phyloP scores from a whole-genome alignment of 2,113 vertebrate genomes.

The Melanerpes formicivorus region DNA sequence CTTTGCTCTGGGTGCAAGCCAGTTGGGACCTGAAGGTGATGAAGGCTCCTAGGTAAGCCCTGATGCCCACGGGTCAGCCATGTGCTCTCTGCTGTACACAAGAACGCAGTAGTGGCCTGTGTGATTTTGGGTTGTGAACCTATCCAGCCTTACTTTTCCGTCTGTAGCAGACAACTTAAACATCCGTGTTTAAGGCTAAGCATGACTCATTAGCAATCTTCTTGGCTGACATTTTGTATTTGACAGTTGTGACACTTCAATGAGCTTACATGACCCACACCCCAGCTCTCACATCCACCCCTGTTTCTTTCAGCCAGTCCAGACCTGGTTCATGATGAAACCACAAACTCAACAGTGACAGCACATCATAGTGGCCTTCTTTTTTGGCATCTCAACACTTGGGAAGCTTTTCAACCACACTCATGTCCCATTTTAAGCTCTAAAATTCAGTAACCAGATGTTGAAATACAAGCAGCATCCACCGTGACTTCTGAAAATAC shows the following conservation, averaged over 20 bases:
- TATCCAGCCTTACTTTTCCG: not conserved
- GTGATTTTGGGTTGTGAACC: not conserved
- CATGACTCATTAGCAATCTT: conserved; percentile 3
- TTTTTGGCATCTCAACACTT: not conserved
- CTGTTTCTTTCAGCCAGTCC: not conserved
- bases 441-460: not conserved
- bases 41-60: not conserved
- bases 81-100: not conserved
- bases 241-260: not conserved
- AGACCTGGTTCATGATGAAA: not conserved
- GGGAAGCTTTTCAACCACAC: not conserved
- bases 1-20: not conserved
- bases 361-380: not conserved
- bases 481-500: not conserved
- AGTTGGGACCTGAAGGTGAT: not conserved
- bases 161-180: not conserved
- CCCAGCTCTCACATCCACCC: rapidly evolving
- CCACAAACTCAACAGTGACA: not conserved
- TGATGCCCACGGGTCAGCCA: not conserved
- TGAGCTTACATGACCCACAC: rapidly evolving
- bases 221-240: not conserved
- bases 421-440: not conserved
- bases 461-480: not conserved
- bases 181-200: conserved; percentile 1
- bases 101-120: rapidly evolving